Evolutionary conservation across 2,797 vertebrate genomes (phyloP).

Genomic region (Takifugu rubripes): DNA sequence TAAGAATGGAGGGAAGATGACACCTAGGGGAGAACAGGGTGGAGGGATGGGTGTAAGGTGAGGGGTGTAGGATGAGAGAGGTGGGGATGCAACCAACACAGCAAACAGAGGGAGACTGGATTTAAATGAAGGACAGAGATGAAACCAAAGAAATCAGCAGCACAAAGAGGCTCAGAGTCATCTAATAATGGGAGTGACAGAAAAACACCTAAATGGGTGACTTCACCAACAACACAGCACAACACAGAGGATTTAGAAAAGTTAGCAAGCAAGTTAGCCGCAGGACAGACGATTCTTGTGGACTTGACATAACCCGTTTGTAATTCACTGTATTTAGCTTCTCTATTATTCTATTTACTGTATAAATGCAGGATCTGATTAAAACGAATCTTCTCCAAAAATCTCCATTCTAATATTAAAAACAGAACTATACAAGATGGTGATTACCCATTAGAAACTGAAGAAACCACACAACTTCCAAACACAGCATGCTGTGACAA

Average conservation of each 20-base stretch:
- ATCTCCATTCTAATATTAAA: too few relatives aligned
- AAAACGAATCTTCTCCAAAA: constrained; percentile 7
- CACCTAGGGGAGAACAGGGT: constrained; percentile 49
- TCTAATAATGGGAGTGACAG: not conserved
- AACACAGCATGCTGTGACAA: not conserved
- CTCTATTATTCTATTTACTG: constrained; percentile 3
- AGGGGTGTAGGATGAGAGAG: not conserved
- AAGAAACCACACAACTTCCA: not conserved
- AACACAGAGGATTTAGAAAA: too few relatives aligned
- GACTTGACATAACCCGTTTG: too few relatives aligned
- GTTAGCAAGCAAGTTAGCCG: too few relatives aligned
- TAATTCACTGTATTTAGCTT: not conserved
- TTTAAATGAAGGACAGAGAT: constrained; percentile 4
- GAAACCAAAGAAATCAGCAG: not conserved
- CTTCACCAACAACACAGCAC: too few relatives aligned
- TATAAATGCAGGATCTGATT: constrained; percentile 5
- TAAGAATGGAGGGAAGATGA: constrained; percentile 53
- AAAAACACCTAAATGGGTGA: not conserved
- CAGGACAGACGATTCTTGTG: too few relatives aligned
- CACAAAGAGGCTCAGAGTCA: not conserved
- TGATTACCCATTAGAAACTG: too few relatives aligned
- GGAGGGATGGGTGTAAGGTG: constrained; percentile 13
- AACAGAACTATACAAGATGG: too few relatives aligned
- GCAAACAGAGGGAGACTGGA: constrained; percentile 7
- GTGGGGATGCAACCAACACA: not conserved